Conservation (phyloP, 2,797 vertebrate species). For the Leptodactylus fallax region DNA sequence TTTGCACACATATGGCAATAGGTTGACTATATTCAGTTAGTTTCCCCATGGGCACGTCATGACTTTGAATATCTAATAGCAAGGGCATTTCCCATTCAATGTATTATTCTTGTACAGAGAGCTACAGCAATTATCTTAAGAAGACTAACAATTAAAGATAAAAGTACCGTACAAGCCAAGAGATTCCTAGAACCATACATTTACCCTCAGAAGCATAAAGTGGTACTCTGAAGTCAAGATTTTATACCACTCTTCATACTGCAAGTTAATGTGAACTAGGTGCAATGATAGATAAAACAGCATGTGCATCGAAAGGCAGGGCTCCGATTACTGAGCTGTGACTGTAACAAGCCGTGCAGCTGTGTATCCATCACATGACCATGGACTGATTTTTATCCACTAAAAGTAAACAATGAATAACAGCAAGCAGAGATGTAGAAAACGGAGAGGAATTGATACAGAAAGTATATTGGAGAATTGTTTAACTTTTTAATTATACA, state of each 20-base stretch:
- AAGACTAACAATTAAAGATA: neutral
- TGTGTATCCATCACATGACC: no score
- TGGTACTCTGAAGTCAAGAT: neutral
- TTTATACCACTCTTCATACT: neutral
- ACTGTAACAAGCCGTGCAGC: no score
- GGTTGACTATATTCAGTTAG: slow-evolving; percentile 19
- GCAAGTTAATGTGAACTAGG: no score
- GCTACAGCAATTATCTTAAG: neutral
- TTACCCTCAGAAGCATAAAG: neutral
- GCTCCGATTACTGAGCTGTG: no score
- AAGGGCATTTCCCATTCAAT: slow-evolving; percentile 33
- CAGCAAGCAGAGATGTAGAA: no score
- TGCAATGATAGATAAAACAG: no score
- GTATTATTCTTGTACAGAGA: neutral
- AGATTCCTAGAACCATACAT: neutral
- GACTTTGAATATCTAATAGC: slow-evolving; percentile 45
- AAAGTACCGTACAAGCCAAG: neutral
- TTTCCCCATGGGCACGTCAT: slow-evolving; percentile 6
- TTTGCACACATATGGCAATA: slow-evolving; percentile 48
- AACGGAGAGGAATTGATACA: no score
- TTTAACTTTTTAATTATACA: no score
- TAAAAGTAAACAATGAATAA: no score
- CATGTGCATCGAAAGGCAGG: no score
- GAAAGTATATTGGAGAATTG: no score
- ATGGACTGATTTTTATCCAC: no score